Evolutionary conservation across 1,140 invertebrate genomes (phyloP), one percentile per base, ranked within the genome.

Genomic region (Drosophila ercepeae): DNA sequence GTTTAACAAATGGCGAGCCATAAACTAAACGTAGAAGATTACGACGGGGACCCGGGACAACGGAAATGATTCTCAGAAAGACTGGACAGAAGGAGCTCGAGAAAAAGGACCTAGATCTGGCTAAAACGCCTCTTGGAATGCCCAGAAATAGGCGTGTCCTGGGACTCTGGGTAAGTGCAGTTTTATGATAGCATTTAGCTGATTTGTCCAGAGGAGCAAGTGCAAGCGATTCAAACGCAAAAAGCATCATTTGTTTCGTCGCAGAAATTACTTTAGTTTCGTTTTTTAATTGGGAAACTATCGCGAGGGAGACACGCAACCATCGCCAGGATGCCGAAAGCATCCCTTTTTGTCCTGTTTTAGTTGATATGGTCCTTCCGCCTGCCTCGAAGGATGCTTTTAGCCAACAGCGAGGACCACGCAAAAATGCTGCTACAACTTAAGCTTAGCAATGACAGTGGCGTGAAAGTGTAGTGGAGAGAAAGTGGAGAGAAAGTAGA

Each of bases 21-120:
- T 82, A 82, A 88, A 86, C 78, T 82, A 88, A 82, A 82, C 68
- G 74, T 67, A 82, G 77, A 70, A 77, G 83, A 88, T 88, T 81
- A 82, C 65, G 68, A 59, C 78, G 52, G 55, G 71, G 51, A 72
- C 52, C 58, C 27, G 54, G 19, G 11, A n/a, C n/a, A n/a, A n/a
- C n/a, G 32, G 41, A 21, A 58, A 58, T 58, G 53, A 67, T 54
- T 48, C 49, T 14, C 16, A 54, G 36, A 7, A 6, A 13, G 13
- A 14, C 14, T 23, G 41, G 23, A 18, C n/a, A 11, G 7, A 46
- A 25, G 21, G 21, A 21, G 2, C 21, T 21, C 16, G 2, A 29
- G 14, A n/a, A 9, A 41, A 21, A 54, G 23, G 14, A 21, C 34
- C 41, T 41, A 44, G 18, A 48, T 42, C 44, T 4, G 25, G 13